Percentiles rank a stretch among this genome's conserved stretches.
Conservation (phyloP, 2,113 vertebrate genomes). For the Hemibates koningsi region DNA sequence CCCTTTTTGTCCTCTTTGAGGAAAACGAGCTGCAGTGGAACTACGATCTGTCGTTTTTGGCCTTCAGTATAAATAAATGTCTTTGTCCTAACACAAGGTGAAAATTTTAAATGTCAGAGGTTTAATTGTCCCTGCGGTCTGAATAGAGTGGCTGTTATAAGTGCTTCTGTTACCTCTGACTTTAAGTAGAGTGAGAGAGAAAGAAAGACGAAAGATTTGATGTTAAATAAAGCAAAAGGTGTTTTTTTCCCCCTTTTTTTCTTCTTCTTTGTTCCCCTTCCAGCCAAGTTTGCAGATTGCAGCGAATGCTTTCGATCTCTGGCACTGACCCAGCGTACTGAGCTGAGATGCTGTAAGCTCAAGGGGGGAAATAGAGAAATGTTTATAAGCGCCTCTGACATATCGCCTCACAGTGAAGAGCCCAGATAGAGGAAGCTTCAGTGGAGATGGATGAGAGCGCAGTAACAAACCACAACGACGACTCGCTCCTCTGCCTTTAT, state of each 20-base stretch:
- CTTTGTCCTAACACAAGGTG: slow-evolving; percentile 38
- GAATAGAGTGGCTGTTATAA: slow-evolving; percentile 5
- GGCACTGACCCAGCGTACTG: slow-evolving; percentile 43
- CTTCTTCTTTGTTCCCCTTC: background rate
- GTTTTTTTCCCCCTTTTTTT: background rate
- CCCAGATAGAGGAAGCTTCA: background rate
- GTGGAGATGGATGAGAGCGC: slow-evolving; percentile 9
- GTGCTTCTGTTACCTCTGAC: background rate
- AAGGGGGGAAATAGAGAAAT: slow-evolving; percentile 18
- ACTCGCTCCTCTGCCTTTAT: background rate
- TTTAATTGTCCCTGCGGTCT: slow-evolving; percentile 35
- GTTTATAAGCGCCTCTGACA: slow-evolving; percentile 40
- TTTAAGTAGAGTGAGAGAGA: background rate
- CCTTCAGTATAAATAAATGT: slow-evolving; percentile 24
- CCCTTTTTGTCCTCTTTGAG: slow-evolving; percentile 3
- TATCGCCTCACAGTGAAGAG: slow-evolving; percentile 5
- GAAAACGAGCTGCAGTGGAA: background rate
- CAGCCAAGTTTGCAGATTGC: slow-evolving; percentile 11
- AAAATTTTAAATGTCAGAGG: slow-evolving; percentile 35
- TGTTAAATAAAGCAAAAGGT: slow-evolving; percentile 3
- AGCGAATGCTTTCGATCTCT: slow-evolving; percentile 44
- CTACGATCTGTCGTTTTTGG: background rate
- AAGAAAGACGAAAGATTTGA: background rate
- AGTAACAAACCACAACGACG: background rate
- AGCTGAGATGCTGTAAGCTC: slow-evolving; percentile 45